Percentiles rank a stretch among this genome's conserved stretches.
phyloP scores from a whole-genome alignment of 2,888 invertebrate genomes.

The Trissolcus brochymenae region DNA sequence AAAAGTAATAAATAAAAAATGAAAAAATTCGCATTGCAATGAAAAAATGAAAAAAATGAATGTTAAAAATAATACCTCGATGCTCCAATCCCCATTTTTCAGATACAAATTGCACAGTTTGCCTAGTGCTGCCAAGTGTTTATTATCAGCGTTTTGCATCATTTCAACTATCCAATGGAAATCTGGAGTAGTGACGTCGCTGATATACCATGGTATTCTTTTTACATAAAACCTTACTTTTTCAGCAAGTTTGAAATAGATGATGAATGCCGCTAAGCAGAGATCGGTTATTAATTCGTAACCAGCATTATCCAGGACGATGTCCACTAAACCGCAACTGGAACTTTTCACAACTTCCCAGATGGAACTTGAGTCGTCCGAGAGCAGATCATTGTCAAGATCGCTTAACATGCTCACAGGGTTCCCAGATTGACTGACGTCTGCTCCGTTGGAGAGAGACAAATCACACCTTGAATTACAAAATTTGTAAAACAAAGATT shows the following conservation, averaged over 20 bases:
- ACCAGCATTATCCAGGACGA: slow-evolving; percentile 95
- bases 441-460: slow-evolving; percentile 87
- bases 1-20: slow-evolving; percentile 8
- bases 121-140: slow-evolving; percentile 77
- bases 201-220: slow-evolving; percentile 96
- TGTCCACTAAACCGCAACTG: slow-evolving; percentile 78
- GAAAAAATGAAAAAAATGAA: slow-evolving; percentile 5
- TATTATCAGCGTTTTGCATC: slow-evolving; percentile 68
- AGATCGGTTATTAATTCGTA: slow-evolving; percentile 95
- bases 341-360: slow-evolving; percentile 77
- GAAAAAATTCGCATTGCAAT: not conserved
- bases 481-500: not conserved
- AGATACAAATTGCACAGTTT: slow-evolving; percentile 80
- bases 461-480: slow-evolving; percentile 85
- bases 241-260: slow-evolving; percentile 79
- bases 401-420: slow-evolving; percentile 79
- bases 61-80: slow-evolving; percentile 65
- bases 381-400: slow-evolving; percentile 80
- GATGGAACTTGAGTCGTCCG: slow-evolving; percentile 80
- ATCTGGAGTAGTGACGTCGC: slow-evolving; percentile 89
- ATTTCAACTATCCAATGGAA: slow-evolving; percentile 83
- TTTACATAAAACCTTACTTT: slow-evolving; percentile 90
- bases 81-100: slow-evolving; percentile 76
- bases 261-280: slow-evolving; percentile 88
- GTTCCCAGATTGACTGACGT: slow-evolving; percentile 78